A percentile compares a stretch with the other conserved stretches of the same genome.
Evolutionary conservation across 2,113 vertebrate species (phyloP).

Genomic region (Leptodactylus fuscus): DNA sequence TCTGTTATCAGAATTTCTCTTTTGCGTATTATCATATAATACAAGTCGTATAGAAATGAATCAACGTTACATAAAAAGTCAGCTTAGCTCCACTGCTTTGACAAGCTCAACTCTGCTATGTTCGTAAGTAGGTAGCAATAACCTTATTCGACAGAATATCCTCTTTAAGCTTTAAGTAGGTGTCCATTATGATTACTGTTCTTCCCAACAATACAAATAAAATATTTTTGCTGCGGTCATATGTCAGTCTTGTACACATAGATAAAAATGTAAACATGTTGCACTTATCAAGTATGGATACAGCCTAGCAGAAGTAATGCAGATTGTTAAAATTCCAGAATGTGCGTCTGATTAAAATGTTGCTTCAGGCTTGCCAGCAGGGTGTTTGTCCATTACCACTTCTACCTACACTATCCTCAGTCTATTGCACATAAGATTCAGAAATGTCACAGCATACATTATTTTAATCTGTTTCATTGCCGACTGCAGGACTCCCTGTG

Average conservation of each 20-base stretch:
- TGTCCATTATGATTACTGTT: neutral
- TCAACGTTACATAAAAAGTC: too few species aligned
- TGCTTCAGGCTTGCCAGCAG: constrained; percentile 59
- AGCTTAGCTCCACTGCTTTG: neutral
- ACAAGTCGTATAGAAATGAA: too few species aligned
- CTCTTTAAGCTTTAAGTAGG: neutral
- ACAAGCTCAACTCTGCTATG: neutral
- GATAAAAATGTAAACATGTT: constrained; percentile 39
- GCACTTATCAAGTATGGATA: constrained; percentile 24
- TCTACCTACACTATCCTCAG: constrained; percentile 51
- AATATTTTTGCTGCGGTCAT: constrained; percentile 11
- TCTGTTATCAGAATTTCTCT: neutral
- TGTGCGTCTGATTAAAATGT: constrained; percentile 53
- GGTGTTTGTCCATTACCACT: constrained; percentile 57
- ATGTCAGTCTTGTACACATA: neutral
- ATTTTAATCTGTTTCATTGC: constrained; percentile 62
- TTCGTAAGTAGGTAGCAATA: neutral
- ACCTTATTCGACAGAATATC: neutral
- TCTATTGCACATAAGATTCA: constrained; percentile 59
- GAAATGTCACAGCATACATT: constrained; percentile 62
- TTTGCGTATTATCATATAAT: neutral
- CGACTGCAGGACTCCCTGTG: constrained; percentile 58
- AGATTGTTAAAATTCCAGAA: constrained; percentile 54
- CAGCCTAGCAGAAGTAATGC: constrained; percentile 29
- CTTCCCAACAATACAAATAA: neutral